These are phyloP conservation scores for Cecropterus lyciades DNA, from an alignment of 1,140 invertebrate genomes.

Conservation along the genomic window DNA sequence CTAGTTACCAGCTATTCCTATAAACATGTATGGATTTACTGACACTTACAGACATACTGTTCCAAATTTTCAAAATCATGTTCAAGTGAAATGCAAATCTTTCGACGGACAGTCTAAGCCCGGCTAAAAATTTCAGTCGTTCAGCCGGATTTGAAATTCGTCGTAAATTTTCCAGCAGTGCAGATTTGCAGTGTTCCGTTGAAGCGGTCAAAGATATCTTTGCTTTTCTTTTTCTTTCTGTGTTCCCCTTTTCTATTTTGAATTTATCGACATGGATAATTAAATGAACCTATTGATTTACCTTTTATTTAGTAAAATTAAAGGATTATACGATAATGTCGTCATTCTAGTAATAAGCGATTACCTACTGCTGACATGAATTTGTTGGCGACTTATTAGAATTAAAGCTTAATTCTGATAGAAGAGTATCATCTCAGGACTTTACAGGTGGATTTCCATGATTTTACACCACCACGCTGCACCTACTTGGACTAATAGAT, in stretches of 20 bases:
- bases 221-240: constrained; percentile 2
- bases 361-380: no score
- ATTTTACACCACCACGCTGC: no score
- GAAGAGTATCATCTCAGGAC: no score
- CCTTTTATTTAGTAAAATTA: no score
- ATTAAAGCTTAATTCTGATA: no score
- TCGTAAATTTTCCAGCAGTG: constrained; percentile 12
- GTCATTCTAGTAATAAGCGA: no score
- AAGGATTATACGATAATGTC: no score
- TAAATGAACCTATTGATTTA: no score
- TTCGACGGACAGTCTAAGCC: neutral
- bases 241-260: neutral
- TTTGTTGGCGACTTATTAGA: no score
- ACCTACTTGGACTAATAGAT: no score
- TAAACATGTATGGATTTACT: neutral
- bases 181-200: constrained; percentile 8
- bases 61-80: constrained; percentile 1
- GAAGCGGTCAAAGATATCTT: constrained; percentile 11
- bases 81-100: constrained; percentile 1
- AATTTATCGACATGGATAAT: neutral
- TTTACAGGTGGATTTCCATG: no score
- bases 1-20: no score
- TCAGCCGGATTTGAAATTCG: constrained; percentile 3
- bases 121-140: constrained; percentile 4
- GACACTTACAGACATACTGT: neutral